Conservation (phyloP, 2,113 vertebrate species). For the Hippocampus barbouri region DNA sequence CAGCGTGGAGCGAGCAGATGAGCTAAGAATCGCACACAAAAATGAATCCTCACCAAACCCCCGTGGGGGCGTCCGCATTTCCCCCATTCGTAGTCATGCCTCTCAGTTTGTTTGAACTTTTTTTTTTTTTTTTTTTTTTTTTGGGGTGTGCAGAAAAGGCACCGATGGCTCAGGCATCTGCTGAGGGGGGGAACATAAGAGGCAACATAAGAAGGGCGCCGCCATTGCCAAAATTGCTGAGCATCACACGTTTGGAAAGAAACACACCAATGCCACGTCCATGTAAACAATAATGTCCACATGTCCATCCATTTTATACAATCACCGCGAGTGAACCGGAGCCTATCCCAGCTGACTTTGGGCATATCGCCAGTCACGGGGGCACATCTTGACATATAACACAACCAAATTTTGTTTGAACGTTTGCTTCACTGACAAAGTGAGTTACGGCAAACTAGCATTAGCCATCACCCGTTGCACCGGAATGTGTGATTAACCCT, state of each 20-base stretch:
- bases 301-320: no score
- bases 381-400: no score
- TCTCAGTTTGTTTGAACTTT: slow-evolving; percentile 57
- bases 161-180: slow-evolving; percentile 29
- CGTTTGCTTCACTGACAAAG: no score
- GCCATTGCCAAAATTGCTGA: slow-evolving; percentile 3
- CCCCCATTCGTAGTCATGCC: slow-evolving; percentile 47
- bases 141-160: slow-evolving; percentile 11
- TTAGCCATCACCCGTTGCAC: no score
- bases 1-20: slow-evolving; percentile 47
- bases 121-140: slow-evolving; percentile 30
- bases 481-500: no score
- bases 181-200: slow-evolving; percentile 14
- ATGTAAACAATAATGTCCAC: no score
- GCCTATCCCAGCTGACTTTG: no score
- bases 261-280: not conserved
- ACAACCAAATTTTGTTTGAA: no score
- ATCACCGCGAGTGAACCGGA: no score
- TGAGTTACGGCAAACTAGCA: no score
- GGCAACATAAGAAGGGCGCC: slow-evolving; percentile 9
- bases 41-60: slow-evolving; percentile 37
- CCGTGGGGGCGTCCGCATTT: slow-evolving; percentile 19
- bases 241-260: not conserved
- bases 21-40: slow-evolving; percentile 39
- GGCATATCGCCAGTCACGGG: no score